Evolutionary conservation across 2,888 invertebrate genomes (phyloP).

Genomic region (Lordiphosa fenestrarum): DNA sequence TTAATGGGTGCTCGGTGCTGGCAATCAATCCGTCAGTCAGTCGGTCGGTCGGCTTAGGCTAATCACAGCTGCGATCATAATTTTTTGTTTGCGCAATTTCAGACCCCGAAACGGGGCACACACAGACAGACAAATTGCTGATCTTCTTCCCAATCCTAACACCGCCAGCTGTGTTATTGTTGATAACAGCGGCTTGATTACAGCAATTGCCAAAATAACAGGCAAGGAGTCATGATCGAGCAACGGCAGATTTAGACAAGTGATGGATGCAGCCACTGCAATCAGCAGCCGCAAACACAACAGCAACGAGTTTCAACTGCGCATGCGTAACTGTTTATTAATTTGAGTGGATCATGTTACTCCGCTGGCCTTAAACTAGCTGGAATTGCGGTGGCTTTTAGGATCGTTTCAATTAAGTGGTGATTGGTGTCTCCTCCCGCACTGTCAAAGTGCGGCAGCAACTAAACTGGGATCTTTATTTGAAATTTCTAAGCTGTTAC

Average conservation of each 20-base stretch:
- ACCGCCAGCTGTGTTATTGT: constrained; percentile 70
- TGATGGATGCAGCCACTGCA: constrained; percentile 40
- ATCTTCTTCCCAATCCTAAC: constrained; percentile 46
- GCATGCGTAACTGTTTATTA: constrained; percentile 73
- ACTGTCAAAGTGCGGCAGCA: too few species aligned
- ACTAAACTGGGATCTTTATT: too few species aligned
- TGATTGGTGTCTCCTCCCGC: too few species aligned
- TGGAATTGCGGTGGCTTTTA: constrained; percentile 11
- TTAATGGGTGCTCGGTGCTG: constrained; percentile 55
- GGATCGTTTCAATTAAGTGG: constrained; percentile 67
- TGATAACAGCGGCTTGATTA: constrained; percentile 72
- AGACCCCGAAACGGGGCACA: constrained; percentile 34
- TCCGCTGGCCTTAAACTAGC: not conserved
- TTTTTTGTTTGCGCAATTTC: constrained; percentile 66
- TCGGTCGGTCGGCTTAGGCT: constrained; percentile 27
- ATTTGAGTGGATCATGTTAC: constrained; percentile 37
- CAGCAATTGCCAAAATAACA: constrained; percentile 72
- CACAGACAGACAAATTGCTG: constrained; percentile 35
- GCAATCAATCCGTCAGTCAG: constrained; percentile 54
- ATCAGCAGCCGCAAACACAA: constrained; percentile 28
- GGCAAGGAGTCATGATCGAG: constrained; percentile 47
- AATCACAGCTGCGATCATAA: constrained; percentile 63
- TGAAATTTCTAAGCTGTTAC: constrained; percentile 28
- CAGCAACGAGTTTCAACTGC: constrained; percentile 49
- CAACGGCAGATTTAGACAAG: constrained; percentile 50